Evolutionary conservation across 1,140 invertebrate genomes (phyloP).

Genomic region (Aporrectodea caliginosa): DNA sequence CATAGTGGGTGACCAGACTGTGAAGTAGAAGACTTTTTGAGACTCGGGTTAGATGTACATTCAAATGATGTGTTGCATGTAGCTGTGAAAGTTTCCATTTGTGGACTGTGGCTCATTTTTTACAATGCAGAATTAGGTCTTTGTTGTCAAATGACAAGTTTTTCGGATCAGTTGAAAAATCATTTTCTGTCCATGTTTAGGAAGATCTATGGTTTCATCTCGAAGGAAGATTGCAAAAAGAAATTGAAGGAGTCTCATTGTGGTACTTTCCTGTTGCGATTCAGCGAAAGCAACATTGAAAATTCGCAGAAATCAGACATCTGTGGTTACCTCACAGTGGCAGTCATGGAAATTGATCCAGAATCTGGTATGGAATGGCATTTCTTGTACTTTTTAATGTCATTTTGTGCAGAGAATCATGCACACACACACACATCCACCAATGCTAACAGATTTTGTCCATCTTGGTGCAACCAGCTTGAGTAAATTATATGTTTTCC

Average conservation of each 20-base stretch:
- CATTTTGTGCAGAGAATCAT: no score
- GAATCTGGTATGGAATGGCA: conserved; percentile 15
- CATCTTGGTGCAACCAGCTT: no score
- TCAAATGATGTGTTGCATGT: not conserved
- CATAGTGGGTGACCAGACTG: not conserved
- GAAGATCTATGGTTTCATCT: conserved; percentile 31
- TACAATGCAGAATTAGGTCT: not conserved
- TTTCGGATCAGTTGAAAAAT: not conserved
- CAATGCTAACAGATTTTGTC: no score
- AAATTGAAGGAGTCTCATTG: not conserved
- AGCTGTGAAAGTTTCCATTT: not conserved
- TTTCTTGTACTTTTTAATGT: no score
- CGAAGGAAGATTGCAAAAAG: conserved; percentile 20
- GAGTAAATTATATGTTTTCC: no score
- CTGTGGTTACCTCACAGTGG: conserved; percentile 28
- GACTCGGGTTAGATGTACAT: not conserved
- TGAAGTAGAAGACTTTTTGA: not conserved
- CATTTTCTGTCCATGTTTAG: conserved; percentile 6
- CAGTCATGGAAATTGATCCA: conserved; percentile 22
- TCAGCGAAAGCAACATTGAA: conserved; percentile 32
- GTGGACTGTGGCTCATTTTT: not conserved
- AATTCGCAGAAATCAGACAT: conserved; percentile 26
- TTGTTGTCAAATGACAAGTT: not conserved
- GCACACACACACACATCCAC: no score
- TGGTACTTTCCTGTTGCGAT: conserved; percentile 30